phyloP scores from a whole-genome alignment of 2,113 vertebrate genomes.

The Oophaga pumilio region DNA sequence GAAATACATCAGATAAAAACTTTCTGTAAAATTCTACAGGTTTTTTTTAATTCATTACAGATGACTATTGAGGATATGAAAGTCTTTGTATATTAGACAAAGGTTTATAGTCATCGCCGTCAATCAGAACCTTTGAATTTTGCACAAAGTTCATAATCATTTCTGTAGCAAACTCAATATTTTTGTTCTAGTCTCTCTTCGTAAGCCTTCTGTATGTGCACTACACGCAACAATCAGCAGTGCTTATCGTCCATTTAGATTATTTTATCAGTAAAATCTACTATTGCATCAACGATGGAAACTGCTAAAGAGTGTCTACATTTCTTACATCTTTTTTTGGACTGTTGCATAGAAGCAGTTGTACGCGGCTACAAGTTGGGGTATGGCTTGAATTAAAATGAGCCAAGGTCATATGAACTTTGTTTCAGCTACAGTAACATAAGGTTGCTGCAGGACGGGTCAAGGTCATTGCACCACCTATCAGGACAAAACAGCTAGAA shows the following conservation, averaged over 20 bases:
- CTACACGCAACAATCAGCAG: neutral
- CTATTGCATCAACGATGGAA: neutral
- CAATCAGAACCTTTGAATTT: neutral
- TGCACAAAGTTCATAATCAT: neutral
- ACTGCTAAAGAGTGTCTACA: neutral
- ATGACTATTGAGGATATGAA: neutral
- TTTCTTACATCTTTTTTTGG: neutral
- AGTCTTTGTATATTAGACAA: neutral
- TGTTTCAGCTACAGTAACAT: neutral
- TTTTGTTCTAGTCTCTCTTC: neutral
- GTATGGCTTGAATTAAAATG: neutral
- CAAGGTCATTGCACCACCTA: conserved; percentile 41
- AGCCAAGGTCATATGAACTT: neutral
- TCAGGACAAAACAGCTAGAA: conserved; percentile 22
- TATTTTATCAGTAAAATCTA: neutral
- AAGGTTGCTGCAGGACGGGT: neutral
- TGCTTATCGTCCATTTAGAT: neutral
- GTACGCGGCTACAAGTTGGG: neutral
- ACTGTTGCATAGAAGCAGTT: neutral
- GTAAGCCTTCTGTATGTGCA: neutral
- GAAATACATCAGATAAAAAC: too few species aligned
- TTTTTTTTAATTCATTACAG: neutral
- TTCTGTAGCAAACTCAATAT: neutral
- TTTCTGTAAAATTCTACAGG: neutral
- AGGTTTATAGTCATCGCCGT: neutral